These are phyloP conservation scores for Plebejus anna DNA, from an alignment of 2,888 invertebrate species.

Conservation along the genomic window DNA sequence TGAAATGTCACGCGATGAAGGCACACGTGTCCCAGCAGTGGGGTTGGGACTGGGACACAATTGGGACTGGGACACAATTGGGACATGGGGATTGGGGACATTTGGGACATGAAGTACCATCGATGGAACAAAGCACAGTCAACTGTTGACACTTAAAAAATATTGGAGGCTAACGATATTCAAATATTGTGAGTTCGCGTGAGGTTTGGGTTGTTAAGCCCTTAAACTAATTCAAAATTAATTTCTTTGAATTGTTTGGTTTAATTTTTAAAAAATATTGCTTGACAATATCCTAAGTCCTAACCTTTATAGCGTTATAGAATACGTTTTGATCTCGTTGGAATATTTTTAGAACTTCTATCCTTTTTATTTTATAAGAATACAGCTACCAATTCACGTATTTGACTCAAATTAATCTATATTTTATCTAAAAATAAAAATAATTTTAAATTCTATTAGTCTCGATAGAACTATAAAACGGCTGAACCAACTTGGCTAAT, in stretches of 20 bases:
- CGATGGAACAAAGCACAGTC: background rate
- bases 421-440: too few relatives aligned
- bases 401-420: too few relatives aligned
- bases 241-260: background rate
- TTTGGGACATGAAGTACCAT: background rate
- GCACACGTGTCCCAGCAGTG: slow-evolving; percentile 4
- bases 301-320: too few relatives aligned
- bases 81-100: background rate
- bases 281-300: too few relatives aligned
- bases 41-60: background rate
- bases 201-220: background rate
- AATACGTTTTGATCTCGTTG: too few relatives aligned
- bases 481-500: too few relatives aligned
- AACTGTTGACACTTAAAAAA: slow-evolving; percentile 12
- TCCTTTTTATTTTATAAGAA: too few relatives aligned
- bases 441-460: too few relatives aligned
- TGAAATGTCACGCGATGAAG: slow-evolving; percentile 8
- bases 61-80: background rate
- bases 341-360: too few relatives aligned
- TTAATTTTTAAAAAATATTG: background rate
- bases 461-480: too few relatives aligned
- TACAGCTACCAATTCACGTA: too few relatives aligned
- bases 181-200: background rate
- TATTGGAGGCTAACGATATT: slow-evolving; percentile 13
- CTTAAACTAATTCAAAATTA: background rate